Evolutionary conservation across 2,113 vertebrate genomes (phyloP), one percentile per base, ranked within the genome.

Genomic region (Eurystomus gularis): DNA sequence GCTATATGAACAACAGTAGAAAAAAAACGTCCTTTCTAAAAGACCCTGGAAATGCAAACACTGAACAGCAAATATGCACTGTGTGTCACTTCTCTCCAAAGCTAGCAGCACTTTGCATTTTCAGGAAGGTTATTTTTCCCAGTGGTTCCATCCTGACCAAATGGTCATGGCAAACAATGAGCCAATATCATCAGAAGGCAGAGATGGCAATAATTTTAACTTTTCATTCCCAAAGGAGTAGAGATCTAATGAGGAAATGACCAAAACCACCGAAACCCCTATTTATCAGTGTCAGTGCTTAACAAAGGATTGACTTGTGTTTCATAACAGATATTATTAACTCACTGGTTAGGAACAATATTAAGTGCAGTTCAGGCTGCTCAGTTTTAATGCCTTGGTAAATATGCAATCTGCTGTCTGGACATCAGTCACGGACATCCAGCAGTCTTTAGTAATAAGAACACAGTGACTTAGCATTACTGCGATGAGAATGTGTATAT

Each of bases 81-180:
- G 0, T 72, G 82, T 88, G 62, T 70, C 72, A 88, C 92, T 93
- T 92, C 85, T 86, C 87, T 90, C 62, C 81, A 90, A 92, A 88
- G 26, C 62, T 95, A 94, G 96, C 78, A 92, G 87, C 40, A 35
- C 35, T 96, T 90, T 60, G 20, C 80, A 81, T 96, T 94, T 93
- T 96, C 68, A 86, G 72, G 82, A 78, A 92, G 79, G 75, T 93
- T 96, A 94, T 97, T 96, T 94, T 88, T 94, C 90, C 94, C 82
- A 88, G 46, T 86, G 70, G 93, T 52, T 96, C 55, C 60, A 96
- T 96, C 64, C 68, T 73, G 82, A 96, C 85, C 94, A 96, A 97
- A 96, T 90, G 85, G 68, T 51, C 29, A 33, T 92, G 79, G 85
- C 85, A 94, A 95, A 93, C 93, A 93, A 77, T 54, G 42, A 94